phyloP scores from a whole-genome alignment of 2,113 vertebrate genomes.

The Salminus brasiliensis region DNA sequence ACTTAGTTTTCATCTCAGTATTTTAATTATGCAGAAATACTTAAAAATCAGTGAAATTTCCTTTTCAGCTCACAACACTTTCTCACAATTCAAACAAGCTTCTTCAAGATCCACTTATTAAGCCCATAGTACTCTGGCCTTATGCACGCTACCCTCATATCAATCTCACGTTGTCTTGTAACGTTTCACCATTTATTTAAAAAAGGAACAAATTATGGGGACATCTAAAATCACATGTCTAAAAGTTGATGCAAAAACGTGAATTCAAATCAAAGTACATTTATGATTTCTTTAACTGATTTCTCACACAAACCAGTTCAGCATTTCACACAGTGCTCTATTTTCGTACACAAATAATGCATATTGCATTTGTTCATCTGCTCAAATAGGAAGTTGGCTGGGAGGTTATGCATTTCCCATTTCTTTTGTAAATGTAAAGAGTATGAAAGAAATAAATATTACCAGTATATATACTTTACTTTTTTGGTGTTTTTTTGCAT shows the following conservation, averaged over 20 bases:
- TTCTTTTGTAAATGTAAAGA: slow-evolving; percentile 62
- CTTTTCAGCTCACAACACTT: too few relatives aligned
- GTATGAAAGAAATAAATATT: slow-evolving; percentile 81
- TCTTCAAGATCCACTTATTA: not conserved
- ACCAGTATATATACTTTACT: slow-evolving; percentile 76
- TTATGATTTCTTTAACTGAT: slow-evolving; percentile 53
- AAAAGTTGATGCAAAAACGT: slow-evolving; percentile 47
- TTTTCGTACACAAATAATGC: slow-evolving; percentile 63
- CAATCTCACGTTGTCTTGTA: slow-evolving; percentile 39
- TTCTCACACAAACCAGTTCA: slow-evolving; percentile 48
- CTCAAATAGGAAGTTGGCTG: slow-evolving; percentile 59
- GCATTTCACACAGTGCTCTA: slow-evolving; percentile 63
- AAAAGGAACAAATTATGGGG: slow-evolving; percentile 47
- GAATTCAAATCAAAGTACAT: slow-evolving; percentile 57
- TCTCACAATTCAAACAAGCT: too few relatives aligned
- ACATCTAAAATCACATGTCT: slow-evolving; percentile 47
- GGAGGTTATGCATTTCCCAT: slow-evolving; percentile 57
- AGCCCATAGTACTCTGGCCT: not conserved
- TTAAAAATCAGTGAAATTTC: too few relatives aligned
- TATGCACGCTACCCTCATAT: slow-evolving; percentile 25
- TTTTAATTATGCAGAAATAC: too few relatives aligned
- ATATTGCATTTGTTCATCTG: slow-evolving; percentile 53
- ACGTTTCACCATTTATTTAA: slow-evolving; percentile 57
- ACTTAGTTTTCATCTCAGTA: too few relatives aligned
- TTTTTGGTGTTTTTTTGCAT: slow-evolving; percentile 66